Percentiles rank a stretch among this genome's conserved stretches.
Conservation (phyloP, 2,888 invertebrate genomes). For the Drosophila nr. perissopoda region DNA sequence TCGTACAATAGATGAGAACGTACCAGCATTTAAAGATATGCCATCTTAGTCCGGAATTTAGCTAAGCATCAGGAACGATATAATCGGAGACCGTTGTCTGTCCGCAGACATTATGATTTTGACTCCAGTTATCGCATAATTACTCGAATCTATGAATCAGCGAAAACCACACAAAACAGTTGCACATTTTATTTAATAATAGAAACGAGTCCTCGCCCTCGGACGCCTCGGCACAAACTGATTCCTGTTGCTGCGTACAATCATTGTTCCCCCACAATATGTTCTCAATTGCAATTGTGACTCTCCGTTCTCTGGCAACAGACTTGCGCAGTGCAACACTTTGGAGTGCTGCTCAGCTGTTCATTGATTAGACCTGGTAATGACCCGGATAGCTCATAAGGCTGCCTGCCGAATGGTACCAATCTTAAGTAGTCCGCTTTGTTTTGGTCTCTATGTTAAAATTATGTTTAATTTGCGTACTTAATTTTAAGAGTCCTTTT, state of each 20-base stretch:
- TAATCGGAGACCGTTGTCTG: constrained; percentile 10
- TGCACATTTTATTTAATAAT: neutral
- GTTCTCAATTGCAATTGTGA: constrained; percentile 3
- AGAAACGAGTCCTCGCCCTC: constrained; percentile 41
- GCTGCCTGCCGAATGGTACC: neutral
- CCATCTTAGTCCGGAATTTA: neutral
- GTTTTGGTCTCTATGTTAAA: neutral
- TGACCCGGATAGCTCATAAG: neutral
- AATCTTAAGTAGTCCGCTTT: neutral
- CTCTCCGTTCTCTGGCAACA: constrained; percentile 6
- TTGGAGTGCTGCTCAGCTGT: constrained; percentile 49
- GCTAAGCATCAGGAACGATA: constrained; percentile 14
- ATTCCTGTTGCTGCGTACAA: constrained; percentile 68
- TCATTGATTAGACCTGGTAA: constrained; percentile 29
- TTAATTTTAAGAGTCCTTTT: neutral
- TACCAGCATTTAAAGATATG: neutral
- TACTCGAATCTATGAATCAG: constrained; percentile 21
- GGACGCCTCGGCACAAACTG: constrained; percentile 62
- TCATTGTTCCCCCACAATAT: constrained; percentile 16
- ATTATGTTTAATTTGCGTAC: neutral
- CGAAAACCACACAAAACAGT: neutral
- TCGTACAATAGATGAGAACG: neutral
- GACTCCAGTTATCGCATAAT: constrained; percentile 28
- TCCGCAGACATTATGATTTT: constrained; percentile 25
- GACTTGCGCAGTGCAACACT: constrained; percentile 59